Evolutionary conservation across 2,113 vertebrate genomes (phyloP).

Genomic region (Muntiacus reevesi): DNA sequence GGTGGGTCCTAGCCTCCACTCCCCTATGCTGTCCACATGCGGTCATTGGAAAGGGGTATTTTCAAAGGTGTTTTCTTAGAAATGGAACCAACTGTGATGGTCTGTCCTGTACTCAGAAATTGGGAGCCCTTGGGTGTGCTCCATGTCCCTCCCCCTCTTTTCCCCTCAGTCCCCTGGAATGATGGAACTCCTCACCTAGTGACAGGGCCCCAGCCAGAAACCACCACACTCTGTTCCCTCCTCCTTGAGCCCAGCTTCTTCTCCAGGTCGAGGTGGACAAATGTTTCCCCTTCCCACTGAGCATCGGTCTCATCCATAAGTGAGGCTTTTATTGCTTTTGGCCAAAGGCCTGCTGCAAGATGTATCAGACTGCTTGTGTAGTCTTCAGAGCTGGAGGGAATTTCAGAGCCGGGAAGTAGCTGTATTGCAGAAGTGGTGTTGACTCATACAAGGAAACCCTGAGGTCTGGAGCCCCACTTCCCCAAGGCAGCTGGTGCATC

Average conservation of each 20-base stretch:
- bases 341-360: background rate
- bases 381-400: background rate
- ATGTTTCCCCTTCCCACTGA: background rate
- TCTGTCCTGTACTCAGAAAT: background rate
- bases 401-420: background rate
- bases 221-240: fast-evolving
- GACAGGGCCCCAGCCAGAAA: background rate
- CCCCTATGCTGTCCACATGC: background rate
- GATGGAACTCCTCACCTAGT: background rate
- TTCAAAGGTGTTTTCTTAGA: background rate
- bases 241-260: background rate
- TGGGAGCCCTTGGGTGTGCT: background rate
- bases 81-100: background rate
- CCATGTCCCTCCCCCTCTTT: background rate
- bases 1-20: background rate
- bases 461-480: fast-evolving
- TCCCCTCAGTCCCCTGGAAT: background rate
- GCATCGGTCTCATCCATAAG: background rate
- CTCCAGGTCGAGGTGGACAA: fast-evolving
- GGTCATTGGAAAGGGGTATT: background rate
- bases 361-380: background rate
- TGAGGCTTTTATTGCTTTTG: background rate
- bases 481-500: background rate
- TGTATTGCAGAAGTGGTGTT: background rate
- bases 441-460: background rate